Conservation (phyloP, 2,888 invertebrate genomes). For the Listrodromus nycthemerus region DNA sequence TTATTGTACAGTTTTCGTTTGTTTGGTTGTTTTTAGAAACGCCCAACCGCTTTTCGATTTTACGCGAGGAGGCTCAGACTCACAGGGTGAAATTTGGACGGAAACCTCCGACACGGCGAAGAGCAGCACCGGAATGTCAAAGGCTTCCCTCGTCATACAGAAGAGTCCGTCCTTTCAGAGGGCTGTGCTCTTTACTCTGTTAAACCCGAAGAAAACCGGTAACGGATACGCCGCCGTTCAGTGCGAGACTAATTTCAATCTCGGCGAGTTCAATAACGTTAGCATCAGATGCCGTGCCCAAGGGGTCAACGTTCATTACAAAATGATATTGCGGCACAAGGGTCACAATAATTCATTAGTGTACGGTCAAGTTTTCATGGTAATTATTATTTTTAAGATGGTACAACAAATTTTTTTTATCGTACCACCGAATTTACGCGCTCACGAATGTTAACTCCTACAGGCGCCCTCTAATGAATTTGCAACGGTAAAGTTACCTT, state of each 20-base stretch:
- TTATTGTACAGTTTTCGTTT: background rate
- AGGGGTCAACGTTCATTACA: constrained; percentile 82
- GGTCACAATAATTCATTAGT: constrained; percentile 79
- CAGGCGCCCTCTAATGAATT: constrained; percentile 80
- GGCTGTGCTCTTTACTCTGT: constrained; percentile 84
- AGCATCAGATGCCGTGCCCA: constrained; percentile 81
- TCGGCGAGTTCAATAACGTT: constrained; percentile 77
- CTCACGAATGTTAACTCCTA: constrained; percentile 54
- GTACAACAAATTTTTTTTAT: constrained; percentile 13
- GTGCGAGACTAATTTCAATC: constrained; percentile 78
- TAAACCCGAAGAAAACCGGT: constrained; percentile 84
- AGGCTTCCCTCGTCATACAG: constrained; percentile 83
- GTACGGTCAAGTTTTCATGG: constrained; percentile 83
- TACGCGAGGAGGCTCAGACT: constrained; percentile 70
- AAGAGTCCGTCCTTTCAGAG: constrained; percentile 82
- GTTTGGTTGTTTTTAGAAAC: constrained; percentile 50
- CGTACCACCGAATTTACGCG: background rate
- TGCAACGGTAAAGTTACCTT: constrained; percentile 78
- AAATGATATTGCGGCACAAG: constrained; percentile 83
- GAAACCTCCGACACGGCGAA: constrained; percentile 84
- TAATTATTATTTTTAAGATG: constrained; percentile 56
- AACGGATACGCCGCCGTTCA: constrained; percentile 84
- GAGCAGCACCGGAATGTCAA: constrained; percentile 82
- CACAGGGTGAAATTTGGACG: constrained; percentile 78
- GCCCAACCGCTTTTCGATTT: constrained; percentile 75